These are phyloP conservation scores for Papilio dardanus DNA, from an alignment of 1,140 invertebrate genomes.

Conservation along the genomic window DNA sequence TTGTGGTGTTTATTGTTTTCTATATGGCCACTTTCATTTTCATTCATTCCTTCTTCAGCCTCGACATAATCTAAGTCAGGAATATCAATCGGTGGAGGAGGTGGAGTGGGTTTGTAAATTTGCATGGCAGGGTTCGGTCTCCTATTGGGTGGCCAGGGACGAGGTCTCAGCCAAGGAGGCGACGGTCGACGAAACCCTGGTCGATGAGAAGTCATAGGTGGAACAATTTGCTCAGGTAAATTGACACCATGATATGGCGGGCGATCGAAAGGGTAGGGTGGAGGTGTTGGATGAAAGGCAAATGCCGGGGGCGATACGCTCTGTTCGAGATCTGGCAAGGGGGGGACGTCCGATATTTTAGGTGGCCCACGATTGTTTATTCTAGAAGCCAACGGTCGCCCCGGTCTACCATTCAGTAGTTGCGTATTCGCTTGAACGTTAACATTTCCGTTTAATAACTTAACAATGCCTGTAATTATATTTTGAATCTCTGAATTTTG, in stretches of 20 bases:
- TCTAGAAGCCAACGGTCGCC: constrained; percentile 85
- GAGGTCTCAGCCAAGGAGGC: constrained; percentile 84
- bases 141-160: constrained; percentile 78
- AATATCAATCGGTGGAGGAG: constrained; percentile 57
- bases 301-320: constrained; percentile 73
- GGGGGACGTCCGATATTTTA: constrained; percentile 88
- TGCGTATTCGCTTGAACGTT: constrained; percentile 89
- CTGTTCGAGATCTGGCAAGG: constrained; percentile 87
- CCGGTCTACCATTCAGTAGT: constrained; percentile 79
- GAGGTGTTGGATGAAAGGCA: constrained; percentile 77
- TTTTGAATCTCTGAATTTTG: constrained; percentile 93
- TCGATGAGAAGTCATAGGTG: constrained; percentile 82
- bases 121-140: constrained; percentile 77
- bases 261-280: constrained; percentile 88
- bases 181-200: constrained; percentile 83
- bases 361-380: constrained; percentile 96
- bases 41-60: constrained; percentile 54
- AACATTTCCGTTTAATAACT: constrained; percentile 93
- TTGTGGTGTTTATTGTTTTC: constrained; percentile 69
- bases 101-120: constrained; percentile 73
- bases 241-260: constrained; percentile 87
- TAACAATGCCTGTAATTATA: constrained; percentile 95
- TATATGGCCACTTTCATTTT: constrained; percentile 66
- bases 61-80: constrained; percentile 56
- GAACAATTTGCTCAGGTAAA: constrained; percentile 89